Evolutionary conservation across 2,113 vertebrate species (phyloP), one percentile per base, ranked within the genome.

Genomic region (Pungitius pungitius): DNA sequence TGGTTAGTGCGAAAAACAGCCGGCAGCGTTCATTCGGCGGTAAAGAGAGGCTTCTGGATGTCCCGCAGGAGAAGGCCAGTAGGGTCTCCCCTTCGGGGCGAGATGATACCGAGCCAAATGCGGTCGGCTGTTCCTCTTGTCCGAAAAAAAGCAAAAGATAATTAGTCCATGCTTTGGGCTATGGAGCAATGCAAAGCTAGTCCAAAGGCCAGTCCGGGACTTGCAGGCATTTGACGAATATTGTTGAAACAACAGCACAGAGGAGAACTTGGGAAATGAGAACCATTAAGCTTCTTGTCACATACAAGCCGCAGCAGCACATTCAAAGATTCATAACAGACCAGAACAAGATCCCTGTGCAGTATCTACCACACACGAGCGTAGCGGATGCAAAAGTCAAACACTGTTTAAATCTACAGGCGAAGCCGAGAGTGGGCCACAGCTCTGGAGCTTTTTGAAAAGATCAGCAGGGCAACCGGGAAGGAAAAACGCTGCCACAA

Each of bases 391-490:
- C 0, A 55, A 45, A 78, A 78, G 65, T 72, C 75, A 87, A 68
- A 82, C 69, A 56, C 58, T 58, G 40, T 72, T 65, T 74, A 30
- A 59, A 73, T 64, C 63, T 73, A 43, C 80, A 80, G 58, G 45
- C 81, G 43, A 55, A 68, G 62, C 67, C 4, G 0, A 35, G 55
- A n/a, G 54, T n/a, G 69, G 83, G 70, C 55, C 2, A 0, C 20
- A 26, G 65, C 54, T 77, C 74, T 78, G 80, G 69, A 49, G 14
- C 47, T 64, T 78, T 83, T 64, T 89, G 78, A 88, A 90, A 83
- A 66, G 85, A 89, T 63, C 89, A 87, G 86, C 83, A 68, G 85
- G 86, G 82, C 77, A 77, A 60, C 83, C 81, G 87, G 52, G 80
- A 20, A 18, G 22, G 69, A 60, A 85, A n/a, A 79, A 65, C 62